Conservation (phyloP, 2,888 invertebrate species). For the Luperina testacea region DNA sequence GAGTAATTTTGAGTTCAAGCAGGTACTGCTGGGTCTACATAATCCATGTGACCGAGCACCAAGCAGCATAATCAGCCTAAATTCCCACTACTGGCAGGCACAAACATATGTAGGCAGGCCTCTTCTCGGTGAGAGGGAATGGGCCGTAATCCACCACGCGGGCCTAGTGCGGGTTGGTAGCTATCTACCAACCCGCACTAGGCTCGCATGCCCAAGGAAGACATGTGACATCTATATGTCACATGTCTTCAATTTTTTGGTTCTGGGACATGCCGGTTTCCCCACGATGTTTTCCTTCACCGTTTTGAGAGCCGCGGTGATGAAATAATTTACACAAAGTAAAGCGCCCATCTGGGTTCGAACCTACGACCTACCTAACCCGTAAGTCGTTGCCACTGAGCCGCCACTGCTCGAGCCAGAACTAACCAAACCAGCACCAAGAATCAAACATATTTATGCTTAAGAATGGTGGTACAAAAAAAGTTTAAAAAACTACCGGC, state of each 20-base stretch:
- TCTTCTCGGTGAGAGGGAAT: neutral
- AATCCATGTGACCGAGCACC: neutral
- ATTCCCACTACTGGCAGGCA: neutral
- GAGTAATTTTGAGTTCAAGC: neutral
- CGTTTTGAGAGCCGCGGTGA: too few species aligned
- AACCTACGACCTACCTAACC: too few species aligned
- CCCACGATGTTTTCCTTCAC: neutral
- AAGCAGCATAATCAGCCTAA: neutral
- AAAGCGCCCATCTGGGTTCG: too few species aligned
- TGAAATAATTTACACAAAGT: too few species aligned
- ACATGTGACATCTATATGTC: neutral
- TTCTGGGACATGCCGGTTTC: neutral
- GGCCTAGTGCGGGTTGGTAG: neutral
- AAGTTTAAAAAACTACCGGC: neutral
- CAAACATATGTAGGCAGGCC: too few species aligned
- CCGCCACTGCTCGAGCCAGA: too few species aligned
- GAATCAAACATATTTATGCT: constrained; percentile 11
- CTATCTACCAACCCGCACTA: too few species aligned
- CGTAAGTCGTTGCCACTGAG: too few species aligned
- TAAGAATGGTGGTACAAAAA: constrained; percentile 6
- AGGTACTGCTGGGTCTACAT: neutral
- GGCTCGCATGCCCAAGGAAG: too few species aligned
- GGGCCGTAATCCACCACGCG: neutral
- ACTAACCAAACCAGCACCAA: too few species aligned
- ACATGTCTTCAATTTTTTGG: neutral